phyloP scores from a whole-genome alignment of 2,113 vertebrate genomes.

The Calypte anna region DNA sequence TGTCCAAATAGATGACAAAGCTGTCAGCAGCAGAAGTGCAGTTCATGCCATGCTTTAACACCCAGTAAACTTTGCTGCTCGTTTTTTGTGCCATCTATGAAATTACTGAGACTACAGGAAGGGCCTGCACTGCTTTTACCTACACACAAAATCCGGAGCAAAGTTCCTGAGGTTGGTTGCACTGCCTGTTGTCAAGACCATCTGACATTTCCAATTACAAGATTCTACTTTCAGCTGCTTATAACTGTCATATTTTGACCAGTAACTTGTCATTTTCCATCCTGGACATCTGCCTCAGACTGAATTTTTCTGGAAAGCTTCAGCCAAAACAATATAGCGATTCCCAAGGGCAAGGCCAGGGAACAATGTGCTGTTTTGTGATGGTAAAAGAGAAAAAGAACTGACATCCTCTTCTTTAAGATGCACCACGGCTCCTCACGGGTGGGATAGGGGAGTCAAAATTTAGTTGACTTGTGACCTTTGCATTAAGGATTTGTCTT shows the following conservation, averaged over 20 bases:
- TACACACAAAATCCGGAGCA: conserved; percentile 5
- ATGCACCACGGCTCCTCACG: not conserved
- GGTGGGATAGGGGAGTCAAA: conserved; percentile 23
- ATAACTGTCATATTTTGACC: conserved; percentile 71
- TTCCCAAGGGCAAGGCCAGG: conserved; percentile 62
- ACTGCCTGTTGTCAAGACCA: conserved; percentile 33
- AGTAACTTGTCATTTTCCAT: conserved; percentile 68
- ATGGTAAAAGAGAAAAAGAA: conserved; percentile 59
- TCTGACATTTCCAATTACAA: conserved; percentile 60
- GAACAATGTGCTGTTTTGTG: conserved; percentile 58
- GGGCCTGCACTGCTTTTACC: not conserved
- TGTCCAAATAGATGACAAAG: not conserved
- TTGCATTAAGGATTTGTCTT: conserved; percentile 24
- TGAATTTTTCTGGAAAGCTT: conserved; percentile 60
- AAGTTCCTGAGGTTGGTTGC: conserved; percentile 25
- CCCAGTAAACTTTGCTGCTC: not conserved
- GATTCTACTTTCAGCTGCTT: conserved; percentile 65
- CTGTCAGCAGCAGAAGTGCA: not conserved
- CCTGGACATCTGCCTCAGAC: conserved; percentile 59
- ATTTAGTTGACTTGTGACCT: conserved; percentile 25
- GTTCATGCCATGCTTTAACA: not conserved
- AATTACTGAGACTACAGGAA: not conserved
- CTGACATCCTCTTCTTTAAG: conserved; percentile 53
- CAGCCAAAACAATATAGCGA: conserved; percentile 68
- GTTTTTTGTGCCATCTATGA: not conserved